Base-by-base conservation (phyloP, 2,888 invertebrate genomes). In the Acrobasis suavella region DNA sequence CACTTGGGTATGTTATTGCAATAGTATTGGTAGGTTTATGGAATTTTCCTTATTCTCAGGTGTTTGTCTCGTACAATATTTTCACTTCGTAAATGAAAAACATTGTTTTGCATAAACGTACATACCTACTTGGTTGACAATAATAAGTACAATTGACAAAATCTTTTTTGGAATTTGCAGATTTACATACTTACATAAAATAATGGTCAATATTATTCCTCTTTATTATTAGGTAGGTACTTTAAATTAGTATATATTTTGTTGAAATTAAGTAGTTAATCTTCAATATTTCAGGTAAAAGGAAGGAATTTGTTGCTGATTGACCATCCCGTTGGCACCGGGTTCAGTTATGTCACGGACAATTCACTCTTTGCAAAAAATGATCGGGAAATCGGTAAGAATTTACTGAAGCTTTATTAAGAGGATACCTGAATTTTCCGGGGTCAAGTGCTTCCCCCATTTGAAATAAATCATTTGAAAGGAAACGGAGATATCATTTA, bases 311-410 rank as follows among this genome's bases (percentile, higher is more conserved):
- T 98, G 14, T 86, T 98, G 59, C 96, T 98, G 76, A 95, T 98
- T 70, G 98, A 98, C 81, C 98, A 97, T 81, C 98, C 98, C 1
- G 97, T 98, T 2, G 98, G 98, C 9, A 93, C 95, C 51, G 98
- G 98, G 0, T 98, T 95, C 85, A 97, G 97, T 81, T 97, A 96
- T 78, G 95, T 94, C 0, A 94, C 95, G 14, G 76, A 87, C 58
- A 76, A 73, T 65, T 82, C 88, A 8, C 71, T 87, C 38, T 71
- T 80, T 3, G 89, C 82, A 14, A 83, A 77, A 62, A 80, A 81
- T 9, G 91, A 91, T 70, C 81, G 81, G 62, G 83, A 85, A 64
- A 82, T 89, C 74, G 91, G 91, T 91, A 78, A 72, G 82, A 67
- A 61, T 38, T 46, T 14, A 0, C n/a, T 46, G 5, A 32, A 32